Conservation (phyloP, 2,888 invertebrate species). For the Troides oblongomaculatus region DNA sequence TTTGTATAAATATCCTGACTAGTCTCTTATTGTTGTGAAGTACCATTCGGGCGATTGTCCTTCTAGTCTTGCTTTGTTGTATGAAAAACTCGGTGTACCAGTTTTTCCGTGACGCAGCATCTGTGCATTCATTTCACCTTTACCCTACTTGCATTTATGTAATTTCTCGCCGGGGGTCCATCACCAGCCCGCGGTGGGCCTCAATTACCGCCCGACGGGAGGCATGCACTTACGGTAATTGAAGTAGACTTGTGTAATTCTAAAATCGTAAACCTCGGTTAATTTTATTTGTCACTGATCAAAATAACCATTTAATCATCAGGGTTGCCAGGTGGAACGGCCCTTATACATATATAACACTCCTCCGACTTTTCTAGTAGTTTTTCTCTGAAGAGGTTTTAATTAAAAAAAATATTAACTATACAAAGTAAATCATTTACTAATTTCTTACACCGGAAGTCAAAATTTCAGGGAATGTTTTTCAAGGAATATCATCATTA, state of each 20-base stretch:
- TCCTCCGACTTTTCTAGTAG: no score
- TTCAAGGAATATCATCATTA: no score
- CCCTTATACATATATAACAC: no score
- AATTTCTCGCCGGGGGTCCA: constrained; percentile 50
- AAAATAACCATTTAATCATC: constrained; percentile 2
- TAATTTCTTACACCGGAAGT: no score
- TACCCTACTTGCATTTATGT: constrained; percentile 45
- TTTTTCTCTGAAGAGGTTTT: no score
- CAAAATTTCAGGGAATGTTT: no score
- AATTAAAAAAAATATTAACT: no score
- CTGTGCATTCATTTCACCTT: constrained; percentile 32
- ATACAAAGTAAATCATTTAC: no score
- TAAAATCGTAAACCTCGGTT: constrained; percentile 33
- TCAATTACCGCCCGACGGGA: constrained; percentile 64
- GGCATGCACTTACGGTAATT: constrained; percentile 38
- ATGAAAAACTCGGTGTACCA: not conserved
- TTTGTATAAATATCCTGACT: no score
- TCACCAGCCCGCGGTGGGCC: constrained; percentile 52
- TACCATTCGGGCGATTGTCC: no score
- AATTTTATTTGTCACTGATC: not conserved
- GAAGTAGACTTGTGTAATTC: constrained; percentile 35
- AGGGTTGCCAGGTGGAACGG: constrained; percentile 11
- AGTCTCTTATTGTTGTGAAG: no score
- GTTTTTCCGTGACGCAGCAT: constrained; percentile 8
- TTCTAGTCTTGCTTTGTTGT: not conserved